Conservation (phyloP, 2,888 invertebrate genomes). For the Sinelater perroti region DNA sequence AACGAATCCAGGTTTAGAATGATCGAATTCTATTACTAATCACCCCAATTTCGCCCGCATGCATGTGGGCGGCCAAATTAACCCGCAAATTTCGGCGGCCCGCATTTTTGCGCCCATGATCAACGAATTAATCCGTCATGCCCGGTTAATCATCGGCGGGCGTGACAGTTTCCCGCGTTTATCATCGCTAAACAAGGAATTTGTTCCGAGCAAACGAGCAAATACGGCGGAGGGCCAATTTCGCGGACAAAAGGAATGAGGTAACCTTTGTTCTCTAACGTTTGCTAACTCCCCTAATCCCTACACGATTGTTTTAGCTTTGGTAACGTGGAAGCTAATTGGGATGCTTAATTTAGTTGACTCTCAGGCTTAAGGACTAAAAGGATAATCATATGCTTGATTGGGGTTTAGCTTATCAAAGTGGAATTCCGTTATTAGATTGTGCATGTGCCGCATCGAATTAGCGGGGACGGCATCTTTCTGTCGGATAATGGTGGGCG, state of each 20-base stretch:
- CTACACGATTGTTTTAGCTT: conserved; percentile 44
- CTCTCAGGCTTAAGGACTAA: conserved; percentile 46
- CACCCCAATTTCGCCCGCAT: too few species aligned
- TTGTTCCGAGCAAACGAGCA: conserved; percentile 34
- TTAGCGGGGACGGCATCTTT: conserved; percentile 12
- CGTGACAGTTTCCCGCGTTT: conserved; percentile 17
- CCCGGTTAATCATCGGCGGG: conserved; percentile 18
- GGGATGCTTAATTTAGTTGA: conserved; percentile 45
- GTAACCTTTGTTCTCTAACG: conserved; percentile 45
- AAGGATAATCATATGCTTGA: conserved; percentile 46
- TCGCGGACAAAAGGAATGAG: conserved; percentile 41
- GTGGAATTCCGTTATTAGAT: conserved; percentile 46
- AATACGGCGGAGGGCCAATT: conserved; percentile 34
- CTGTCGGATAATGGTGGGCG: conserved; percentile 5
- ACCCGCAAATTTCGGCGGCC: not conserved
- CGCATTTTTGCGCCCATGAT: conserved; percentile 1
- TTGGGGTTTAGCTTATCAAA: conserved; percentile 46
- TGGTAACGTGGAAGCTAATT: conserved; percentile 44
- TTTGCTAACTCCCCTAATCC: conserved; percentile 43
- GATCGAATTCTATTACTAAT: too few species aligned
- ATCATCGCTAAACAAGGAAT: conserved; percentile 30
- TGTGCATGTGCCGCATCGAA: conserved; percentile 34
- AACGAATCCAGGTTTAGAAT: too few species aligned
- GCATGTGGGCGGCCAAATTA: too few species aligned
- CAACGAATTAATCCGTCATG: conserved; percentile 15